Base-by-base conservation (phyloP, 2,113 vertebrate species). In the Microtus pennsylvanicus region DNA sequence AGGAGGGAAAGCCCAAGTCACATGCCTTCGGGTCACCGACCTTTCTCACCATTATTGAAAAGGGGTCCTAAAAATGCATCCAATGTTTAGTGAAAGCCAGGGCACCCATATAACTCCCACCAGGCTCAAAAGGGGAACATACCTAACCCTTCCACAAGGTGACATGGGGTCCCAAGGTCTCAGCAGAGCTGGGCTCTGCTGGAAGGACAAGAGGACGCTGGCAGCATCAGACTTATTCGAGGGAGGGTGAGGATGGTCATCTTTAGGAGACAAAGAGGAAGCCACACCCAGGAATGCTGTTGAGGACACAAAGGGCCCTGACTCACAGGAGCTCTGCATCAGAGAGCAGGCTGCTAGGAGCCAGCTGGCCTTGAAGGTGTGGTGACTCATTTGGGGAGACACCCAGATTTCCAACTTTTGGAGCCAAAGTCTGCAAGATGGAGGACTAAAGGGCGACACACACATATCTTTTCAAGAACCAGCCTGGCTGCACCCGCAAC, bases 11-110 rank as follows among this genome's bases (percentile, higher is more conserved):
- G 11, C 89, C 72, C 24, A 4, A 0, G 89, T 77, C 87, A 95
- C 87, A 95, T 0, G 26, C 65, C 89, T 95, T 94, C 76, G 95
- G 69, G 75, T 93, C 92, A 87, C 0, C 52, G 77, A 42, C 63
- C 92, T 98, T 97, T 94, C 80, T 96, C 78, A 96, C 95, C 7
- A 52, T 93, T 90, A 52, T 26, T 95, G 90, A 95, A 85, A 70
- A 92, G 47, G 19, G 9, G 35, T 55, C 52, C 24, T 75, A 58
- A 85, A 85, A 72, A 55, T 4, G 4, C 4, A 74, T 35, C 63
- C 76, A 81, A 22, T 67, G 77, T 38, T 91, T 52, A 88, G 26
- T 22, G 76, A 80, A 52, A 12, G 22, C 38, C 35, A 75, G 75
- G 89, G 74, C 35, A 88, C 50, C 61, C 35, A 30, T 17, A 83